Evolutionary conservation across 2,888 invertebrate genomes (phyloP).

Genomic region (Atethmia centrago): DNA sequence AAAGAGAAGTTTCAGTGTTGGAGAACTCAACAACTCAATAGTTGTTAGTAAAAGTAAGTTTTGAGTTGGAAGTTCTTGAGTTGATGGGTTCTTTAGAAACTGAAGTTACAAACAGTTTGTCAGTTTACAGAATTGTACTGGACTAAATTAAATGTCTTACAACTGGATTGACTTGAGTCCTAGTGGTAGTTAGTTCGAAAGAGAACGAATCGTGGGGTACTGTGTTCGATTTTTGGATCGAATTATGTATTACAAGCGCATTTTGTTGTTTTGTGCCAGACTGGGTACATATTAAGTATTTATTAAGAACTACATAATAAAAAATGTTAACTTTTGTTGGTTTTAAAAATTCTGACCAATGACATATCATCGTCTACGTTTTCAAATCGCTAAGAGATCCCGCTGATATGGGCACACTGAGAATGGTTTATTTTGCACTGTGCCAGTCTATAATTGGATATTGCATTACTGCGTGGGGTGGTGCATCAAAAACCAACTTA

Average conservation of each 20-base stretch:
- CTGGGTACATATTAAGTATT: too few relatives aligned
- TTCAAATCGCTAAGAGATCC: too few relatives aligned
- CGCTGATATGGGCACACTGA: too few relatives aligned
- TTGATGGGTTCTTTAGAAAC: conserved; percentile 10
- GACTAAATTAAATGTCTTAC: conserved; percentile 7
- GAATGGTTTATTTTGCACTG: too few relatives aligned
- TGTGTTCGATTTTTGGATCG: neutral
- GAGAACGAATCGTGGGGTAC: too few relatives aligned
- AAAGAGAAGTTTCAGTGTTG: conserved; percentile 13
- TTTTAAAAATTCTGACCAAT: neutral
- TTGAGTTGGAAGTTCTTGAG: conserved; percentile 22
- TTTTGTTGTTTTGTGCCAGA: neutral
- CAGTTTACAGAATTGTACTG: conserved; percentile 2
- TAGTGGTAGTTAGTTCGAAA: neutral
- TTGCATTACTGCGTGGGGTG: too few relatives aligned
- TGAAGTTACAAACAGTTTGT: conserved; percentile 13
- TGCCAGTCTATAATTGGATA: too few relatives aligned
- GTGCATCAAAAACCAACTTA: too few relatives aligned
- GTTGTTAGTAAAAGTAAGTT: conserved; percentile 6
- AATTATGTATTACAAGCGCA: neutral
- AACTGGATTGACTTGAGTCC: neutral
- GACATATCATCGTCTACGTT: too few relatives aligned
- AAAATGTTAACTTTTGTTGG: neutral
- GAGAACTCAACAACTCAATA: conserved; percentile 23
- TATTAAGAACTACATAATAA: too few relatives aligned